Evolutionary conservation across 2,888 invertebrate genomes (phyloP).

Genomic region (Drosophila stalkeri): DNA sequence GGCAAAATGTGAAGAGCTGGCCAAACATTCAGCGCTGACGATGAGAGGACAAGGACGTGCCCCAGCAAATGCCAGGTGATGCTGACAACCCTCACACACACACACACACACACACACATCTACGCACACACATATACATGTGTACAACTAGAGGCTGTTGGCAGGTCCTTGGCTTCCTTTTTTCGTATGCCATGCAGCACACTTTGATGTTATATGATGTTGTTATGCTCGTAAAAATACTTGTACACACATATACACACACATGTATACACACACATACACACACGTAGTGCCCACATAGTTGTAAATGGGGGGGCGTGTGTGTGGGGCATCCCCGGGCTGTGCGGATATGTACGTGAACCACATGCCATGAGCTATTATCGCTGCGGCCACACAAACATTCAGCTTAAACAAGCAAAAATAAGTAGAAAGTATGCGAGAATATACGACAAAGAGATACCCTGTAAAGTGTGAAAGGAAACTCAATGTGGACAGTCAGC

Average conservation of each 20-base stretch:
- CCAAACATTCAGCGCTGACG: conserved; percentile 52
- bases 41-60: conserved; percentile 48
- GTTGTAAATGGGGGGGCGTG: background rate
- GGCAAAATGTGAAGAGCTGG: conserved; percentile 48
- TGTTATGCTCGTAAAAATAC: conserved; percentile 75
- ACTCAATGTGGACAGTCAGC: background rate
- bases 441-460: background rate
- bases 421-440: background rate
- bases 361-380: conserved; percentile 67
- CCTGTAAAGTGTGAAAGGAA: background rate
- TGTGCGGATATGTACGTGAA: conserved; percentile 32
- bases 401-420: conserved; percentile 41
- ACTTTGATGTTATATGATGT: conserved; percentile 76
- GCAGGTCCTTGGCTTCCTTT: conserved; percentile 64
- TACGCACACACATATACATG: background rate
- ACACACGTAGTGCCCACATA: conserved; percentile 28
- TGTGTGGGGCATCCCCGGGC: background rate
- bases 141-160: conserved; percentile 1
- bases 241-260: conserved; percentile 47
- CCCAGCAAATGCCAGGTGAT: conserved; percentile 48
- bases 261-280: conserved; percentile 26
- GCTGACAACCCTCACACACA: conserved; percentile 5
- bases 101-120: background rate
- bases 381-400: conserved; percentile 53
- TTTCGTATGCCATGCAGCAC: conserved; percentile 60